phyloP scores from a whole-genome alignment of 2,888 invertebrate species.

The Bibio marci region DNA sequence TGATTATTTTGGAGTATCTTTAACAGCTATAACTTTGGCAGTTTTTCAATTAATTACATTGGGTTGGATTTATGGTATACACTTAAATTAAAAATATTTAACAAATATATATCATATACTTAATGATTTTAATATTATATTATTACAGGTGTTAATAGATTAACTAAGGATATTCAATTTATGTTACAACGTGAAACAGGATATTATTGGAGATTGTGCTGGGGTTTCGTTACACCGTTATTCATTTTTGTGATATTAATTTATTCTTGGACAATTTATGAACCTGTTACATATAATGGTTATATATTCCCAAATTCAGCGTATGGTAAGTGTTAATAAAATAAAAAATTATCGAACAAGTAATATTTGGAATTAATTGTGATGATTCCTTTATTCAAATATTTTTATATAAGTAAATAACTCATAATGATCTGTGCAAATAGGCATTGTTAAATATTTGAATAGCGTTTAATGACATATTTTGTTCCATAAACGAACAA shows the following conservation, averaged over 20 bases:
- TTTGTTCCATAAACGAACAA: too few species aligned
- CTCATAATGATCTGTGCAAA: too few species aligned
- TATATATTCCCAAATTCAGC: constrained; percentile 40
- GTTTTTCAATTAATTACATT: constrained; percentile 50
- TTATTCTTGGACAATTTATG: constrained; percentile 45
- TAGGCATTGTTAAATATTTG: too few species aligned
- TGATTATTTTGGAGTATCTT: constrained; percentile 56
- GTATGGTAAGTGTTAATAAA: constrained; percentile 39
- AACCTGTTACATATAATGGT: constrained; percentile 41
- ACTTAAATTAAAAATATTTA: too few species aligned
- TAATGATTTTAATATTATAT: too few species aligned
- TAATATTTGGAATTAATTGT: too few species aligned
- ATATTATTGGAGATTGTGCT: constrained; percentile 63
- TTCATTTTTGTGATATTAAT: constrained; percentile 51
- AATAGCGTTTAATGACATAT: too few species aligned
- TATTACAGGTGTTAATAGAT: too few species aligned
- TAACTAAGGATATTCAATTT: constrained; percentile 58
- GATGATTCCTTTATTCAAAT: too few species aligned
- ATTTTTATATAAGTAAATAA: too few species aligned
- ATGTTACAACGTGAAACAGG: constrained; percentile 54
- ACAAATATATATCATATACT: too few species aligned
- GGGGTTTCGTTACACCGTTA: constrained; percentile 55
- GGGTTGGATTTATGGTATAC: constrained; percentile 62
- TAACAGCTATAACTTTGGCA: constrained; percentile 49
- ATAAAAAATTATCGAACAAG: too few species aligned